These are phyloP conservation scores for Temnothorax nylanderi DNA, from an alignment of 1,140 invertebrate species.

Conservation along the genomic window DNA sequence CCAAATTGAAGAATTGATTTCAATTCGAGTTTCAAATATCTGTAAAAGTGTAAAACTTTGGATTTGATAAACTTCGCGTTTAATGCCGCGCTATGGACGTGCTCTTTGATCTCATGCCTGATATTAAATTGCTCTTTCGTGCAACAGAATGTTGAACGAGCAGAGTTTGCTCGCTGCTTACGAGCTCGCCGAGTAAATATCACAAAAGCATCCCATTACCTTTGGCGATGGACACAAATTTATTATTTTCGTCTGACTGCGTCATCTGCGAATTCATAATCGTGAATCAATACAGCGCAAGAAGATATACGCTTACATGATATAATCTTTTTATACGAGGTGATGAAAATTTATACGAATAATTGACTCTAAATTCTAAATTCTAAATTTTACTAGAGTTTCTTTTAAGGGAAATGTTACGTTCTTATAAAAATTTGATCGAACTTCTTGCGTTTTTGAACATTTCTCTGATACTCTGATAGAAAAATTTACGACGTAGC, in stretches of 20 bases:
- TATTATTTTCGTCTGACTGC: constrained; percentile 28
- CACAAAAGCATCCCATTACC: constrained; percentile 33
- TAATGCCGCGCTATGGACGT: constrained; percentile 23
- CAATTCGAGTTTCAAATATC: constrained; percentile 42
- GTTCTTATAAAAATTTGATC: neutral
- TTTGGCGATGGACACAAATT: constrained; percentile 9
- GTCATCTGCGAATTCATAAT: neutral
- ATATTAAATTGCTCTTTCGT: constrained; percentile 46
- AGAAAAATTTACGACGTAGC: neutral
- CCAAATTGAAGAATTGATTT: constrained; percentile 1
- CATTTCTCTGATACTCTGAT: neutral
- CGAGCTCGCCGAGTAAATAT: constrained; percentile 47
- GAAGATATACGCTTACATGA: neutral
- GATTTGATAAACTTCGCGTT: neutral
- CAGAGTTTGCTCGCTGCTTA: constrained; percentile 36
- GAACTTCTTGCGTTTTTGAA: neutral
- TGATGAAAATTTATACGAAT: neutral
- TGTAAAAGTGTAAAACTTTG: constrained; percentile 37
- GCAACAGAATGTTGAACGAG: constrained; percentile 33
- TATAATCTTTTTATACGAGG: neutral
- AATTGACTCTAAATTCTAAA: neutral
- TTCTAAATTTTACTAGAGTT: neutral
- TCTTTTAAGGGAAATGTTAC: neutral
- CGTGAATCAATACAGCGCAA: neutral
- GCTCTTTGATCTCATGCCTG: constrained; percentile 51